Percentiles rank a stretch among this genome's conserved stretches.
Evolutionary conservation across 2,797 vertebrate genomes (phyloP).

Genomic region (Cossypha niveicapilla): DNA sequence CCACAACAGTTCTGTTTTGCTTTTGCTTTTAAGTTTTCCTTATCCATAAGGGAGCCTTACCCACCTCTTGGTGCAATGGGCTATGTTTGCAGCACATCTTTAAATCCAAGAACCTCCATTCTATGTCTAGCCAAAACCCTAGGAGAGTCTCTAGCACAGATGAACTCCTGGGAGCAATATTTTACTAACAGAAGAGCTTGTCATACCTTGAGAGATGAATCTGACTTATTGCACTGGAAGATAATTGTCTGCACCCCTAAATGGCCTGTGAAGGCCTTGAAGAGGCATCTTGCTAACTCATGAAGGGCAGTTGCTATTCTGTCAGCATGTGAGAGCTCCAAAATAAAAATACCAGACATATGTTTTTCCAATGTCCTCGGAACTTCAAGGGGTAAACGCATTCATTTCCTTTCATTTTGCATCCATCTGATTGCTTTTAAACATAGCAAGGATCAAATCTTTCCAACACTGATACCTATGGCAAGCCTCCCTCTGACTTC

Average conservation of each 20-base stretch:
- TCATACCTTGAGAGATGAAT: not conserved
- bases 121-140: not conserved
- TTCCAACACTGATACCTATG: not conserved
- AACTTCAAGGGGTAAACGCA: not conserved
- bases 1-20: not conserved
- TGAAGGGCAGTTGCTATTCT: not conserved
- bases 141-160: not conserved
- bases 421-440: constrained; percentile 5
- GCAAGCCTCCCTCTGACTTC: constrained; percentile 32
- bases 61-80: not conserved
- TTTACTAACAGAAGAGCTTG: not conserved
- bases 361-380: not conserved
- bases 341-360: not conserved
- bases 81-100: not conserved
- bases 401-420: not conserved
- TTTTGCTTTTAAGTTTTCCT: not conserved
- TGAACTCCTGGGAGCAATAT: not conserved
- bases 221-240: not conserved
- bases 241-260: not conserved
- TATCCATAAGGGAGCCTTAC: not conserved
- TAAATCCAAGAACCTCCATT: not conserved
- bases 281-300: not conserved
- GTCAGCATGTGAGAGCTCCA: not conserved
- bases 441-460: not conserved
- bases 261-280: not conserved